phyloP scores from a whole-genome alignment of 2,797 vertebrate genomes.

The Capromys pilorides region DNA sequence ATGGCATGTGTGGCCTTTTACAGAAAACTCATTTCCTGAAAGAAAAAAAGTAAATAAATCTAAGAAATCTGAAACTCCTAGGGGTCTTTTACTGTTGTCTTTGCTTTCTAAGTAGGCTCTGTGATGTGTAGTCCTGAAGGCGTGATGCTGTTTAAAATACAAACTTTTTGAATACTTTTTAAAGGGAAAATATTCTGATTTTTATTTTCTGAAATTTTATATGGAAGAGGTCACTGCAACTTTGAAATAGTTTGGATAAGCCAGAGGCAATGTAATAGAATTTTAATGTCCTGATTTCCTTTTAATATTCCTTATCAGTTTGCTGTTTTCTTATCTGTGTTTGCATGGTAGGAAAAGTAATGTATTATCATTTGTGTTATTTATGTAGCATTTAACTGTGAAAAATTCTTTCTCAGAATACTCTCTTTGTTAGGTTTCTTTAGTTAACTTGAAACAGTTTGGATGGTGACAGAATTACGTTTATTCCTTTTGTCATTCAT shows the following conservation, averaged over 20 bases:
- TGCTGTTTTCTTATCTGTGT: constrained; percentile 55
- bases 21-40: constrained; percentile 72
- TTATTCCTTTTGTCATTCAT: neutral
- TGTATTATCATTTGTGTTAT: neutral
- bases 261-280: constrained; percentile 54
- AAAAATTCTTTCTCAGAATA: constrained; percentile 1
- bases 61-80: constrained; percentile 46
- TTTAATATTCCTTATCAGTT: constrained; percentile 3
- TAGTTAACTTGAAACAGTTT: neutral
- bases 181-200: constrained; percentile 54
- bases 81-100: constrained; percentile 30
- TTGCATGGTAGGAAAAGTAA: constrained; percentile 12
- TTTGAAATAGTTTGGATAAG: constrained; percentile 65
- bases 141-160: constrained; percentile 58
- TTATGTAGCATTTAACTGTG: neutral
- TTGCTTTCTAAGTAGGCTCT: constrained; percentile 31
- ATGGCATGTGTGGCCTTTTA: constrained; percentile 61
- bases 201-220: constrained; percentile 56
- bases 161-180: constrained; percentile 60
- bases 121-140: constrained; percentile 30
- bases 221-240: constrained; percentile 1
- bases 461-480: neutral
- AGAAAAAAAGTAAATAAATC: constrained; percentile 59
- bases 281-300: constrained; percentile 47
- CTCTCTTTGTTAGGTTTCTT: neutral